Evolutionary conservation across 2,113 vertebrate species (phyloP).

Genomic region (Centrocercus urophasianus): DNA sequence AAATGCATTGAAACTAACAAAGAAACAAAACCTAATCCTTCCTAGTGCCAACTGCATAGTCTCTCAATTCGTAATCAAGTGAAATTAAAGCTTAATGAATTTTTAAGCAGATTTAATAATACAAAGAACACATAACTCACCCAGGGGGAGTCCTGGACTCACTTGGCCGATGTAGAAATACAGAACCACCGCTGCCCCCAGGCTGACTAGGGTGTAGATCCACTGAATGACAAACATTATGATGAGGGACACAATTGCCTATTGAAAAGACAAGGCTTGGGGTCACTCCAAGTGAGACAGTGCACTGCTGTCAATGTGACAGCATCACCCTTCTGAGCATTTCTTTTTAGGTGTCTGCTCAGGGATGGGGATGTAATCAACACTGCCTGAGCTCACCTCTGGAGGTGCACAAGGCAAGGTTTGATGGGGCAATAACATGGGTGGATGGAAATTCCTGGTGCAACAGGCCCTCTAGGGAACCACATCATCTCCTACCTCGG

Average conservation of each 20-base stretch:
- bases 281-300: not conserved
- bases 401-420: too few species aligned
- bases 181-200: conserved; percentile 84
- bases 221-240: conserved; percentile 98
- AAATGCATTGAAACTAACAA: not conserved
- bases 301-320: not conserved
- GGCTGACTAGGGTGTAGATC: conserved; percentile 90
- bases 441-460: not conserved
- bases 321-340: not conserved
- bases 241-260: conserved; percentile 87
- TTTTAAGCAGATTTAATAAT: conserved; percentile 16
- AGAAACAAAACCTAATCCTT: not conserved
- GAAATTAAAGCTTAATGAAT: conserved; percentile 41
- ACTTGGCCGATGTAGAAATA: conserved; percentile 93
- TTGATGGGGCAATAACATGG: rapidly evolving
- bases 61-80: not conserved
- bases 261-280: not conserved
- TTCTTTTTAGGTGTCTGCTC: not conserved
- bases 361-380: not conserved
- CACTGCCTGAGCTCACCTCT: not conserved
- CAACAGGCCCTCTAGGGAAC: not conserved
- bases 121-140: conserved; percentile 72
- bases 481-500: not conserved
- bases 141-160: conserved; percentile 90
- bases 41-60: not conserved